Percentiles rank a stretch among this genome's conserved stretches.
These are phyloP conservation scores for Gallinago undulata DNA, from an alignment of 2,113 vertebrate genomes.

Conservation along the genomic window DNA sequence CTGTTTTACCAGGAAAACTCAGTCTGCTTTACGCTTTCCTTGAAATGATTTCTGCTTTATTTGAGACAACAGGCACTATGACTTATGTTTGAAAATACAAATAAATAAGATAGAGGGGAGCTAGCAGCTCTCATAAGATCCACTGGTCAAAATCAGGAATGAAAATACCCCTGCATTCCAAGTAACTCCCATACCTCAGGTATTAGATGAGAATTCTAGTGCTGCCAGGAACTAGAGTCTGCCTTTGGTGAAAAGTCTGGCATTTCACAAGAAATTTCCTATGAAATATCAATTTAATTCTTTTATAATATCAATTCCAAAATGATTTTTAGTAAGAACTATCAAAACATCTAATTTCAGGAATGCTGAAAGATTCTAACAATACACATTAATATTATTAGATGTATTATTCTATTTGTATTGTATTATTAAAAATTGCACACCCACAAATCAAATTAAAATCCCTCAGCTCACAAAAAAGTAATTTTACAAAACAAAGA, in stretches of 20 bases:
- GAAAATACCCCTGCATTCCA: not conserved
- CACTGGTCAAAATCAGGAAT: not conserved
- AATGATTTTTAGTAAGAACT: not conserved
- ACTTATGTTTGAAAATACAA: not conserved
- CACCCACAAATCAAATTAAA: not conserved
- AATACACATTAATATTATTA: not conserved
- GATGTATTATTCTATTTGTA: too few relatives aligned
- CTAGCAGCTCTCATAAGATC: not conserved
- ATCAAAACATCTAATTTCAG: not conserved
- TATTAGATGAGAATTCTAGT: not conserved
- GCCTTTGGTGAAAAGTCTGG: not conserved
- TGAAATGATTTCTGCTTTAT: conserved; percentile 6
- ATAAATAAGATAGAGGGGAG: not conserved
- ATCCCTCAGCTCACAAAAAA: not conserved
- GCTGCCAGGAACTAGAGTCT: not conserved
- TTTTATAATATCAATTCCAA: not conserved
- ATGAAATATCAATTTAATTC: not conserved
- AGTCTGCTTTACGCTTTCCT: not conserved
- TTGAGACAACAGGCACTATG: not conserved
- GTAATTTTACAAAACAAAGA: not conserved
- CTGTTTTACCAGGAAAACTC: not conserved
- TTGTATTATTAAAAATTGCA: not conserved
- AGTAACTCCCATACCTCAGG: not conserved
- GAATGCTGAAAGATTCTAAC: not conserved
- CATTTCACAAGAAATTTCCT: not conserved